Evolutionary conservation across 2,797 vertebrate species (phyloP), one percentile per base, ranked within the genome.

Genomic region (Rachycentron canadum): DNA sequence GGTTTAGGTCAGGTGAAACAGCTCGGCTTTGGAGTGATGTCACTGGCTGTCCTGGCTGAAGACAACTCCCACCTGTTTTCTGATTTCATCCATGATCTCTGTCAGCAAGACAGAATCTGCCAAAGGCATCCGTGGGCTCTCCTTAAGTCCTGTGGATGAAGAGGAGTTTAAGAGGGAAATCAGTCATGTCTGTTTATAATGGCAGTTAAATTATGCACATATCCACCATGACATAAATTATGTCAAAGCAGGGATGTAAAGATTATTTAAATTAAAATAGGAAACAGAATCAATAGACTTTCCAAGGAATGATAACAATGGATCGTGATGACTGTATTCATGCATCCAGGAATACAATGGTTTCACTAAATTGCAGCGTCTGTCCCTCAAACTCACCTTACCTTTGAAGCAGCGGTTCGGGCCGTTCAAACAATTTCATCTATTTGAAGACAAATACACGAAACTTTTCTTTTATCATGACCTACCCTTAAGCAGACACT

Each of bases 401-500:
- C 6, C 63, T 76, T 81, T 74, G 40, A 80, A 79, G 12, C 2
- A 1, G 11, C 28, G 41, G 52, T 56, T 76, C 61, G 1, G 19
- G 32, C 30, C 58, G 19, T 61, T 81, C 69, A 69, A 64, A 71
- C 55, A 50, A 16, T 40, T 68, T 41, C 7, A 21, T 59, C 13
- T 21, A 53, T 81, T 65, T 76, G 26, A 85, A 77, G 72, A 69
- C 53, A 75, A 67, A 79, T 53, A 61, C 72, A 68, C 40, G 57
- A n/a, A n/a, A 13, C 53, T 45, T 66, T 65, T 23, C 61, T 77
- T 82, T 85, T 36, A 73, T 59, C 28, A 4, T 63, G 62, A 63
- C 72, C 56, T 86, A 96, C 95, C 95, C 85, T 92, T 89, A 32
- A 89, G 90, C 40, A 96, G 88, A 52, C 95, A 95, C 55, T 93